A percentile compares a stretch with the other conserved stretches of the same genome.
These are phyloP conservation scores for Agelaius phoeniceus DNA, from an alignment of 2,113 vertebrate genomes.

Conservation along the genomic window DNA sequence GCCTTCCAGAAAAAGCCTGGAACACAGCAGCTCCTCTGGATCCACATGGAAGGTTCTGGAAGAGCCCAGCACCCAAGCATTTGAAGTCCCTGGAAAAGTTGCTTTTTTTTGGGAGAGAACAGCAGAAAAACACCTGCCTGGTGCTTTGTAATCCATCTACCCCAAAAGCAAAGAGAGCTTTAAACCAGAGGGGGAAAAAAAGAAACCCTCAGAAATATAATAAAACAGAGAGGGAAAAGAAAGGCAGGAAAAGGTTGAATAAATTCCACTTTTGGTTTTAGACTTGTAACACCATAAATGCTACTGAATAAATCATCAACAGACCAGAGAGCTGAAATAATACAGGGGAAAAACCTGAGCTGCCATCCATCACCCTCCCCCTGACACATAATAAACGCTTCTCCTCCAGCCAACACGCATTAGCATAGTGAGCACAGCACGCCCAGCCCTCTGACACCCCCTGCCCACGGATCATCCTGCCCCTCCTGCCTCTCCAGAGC, in stretches of 20 bases:
- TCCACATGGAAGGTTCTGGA: background rate
- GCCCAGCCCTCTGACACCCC: background rate
- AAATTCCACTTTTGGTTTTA: conserved; percentile 51
- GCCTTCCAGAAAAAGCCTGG: background rate
- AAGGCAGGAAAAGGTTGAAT: conserved; percentile 33
- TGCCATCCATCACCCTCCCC: conserved; percentile 31
- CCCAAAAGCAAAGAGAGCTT: background rate
- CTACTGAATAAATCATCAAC: conserved; percentile 37
- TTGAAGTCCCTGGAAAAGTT: background rate
- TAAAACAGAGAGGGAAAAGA: background rate
- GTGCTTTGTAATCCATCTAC: background rate
- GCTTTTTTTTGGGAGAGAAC: background rate
- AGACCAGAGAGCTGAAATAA: conserved; percentile 39
- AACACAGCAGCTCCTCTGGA: background rate
- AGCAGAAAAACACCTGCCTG: background rate
- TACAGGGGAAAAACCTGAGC: background rate
- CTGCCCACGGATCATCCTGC: conserved; percentile 4
- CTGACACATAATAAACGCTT: conserved; percentile 25
- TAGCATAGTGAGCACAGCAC: background rate
- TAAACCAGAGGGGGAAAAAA: background rate
- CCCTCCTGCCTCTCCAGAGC: background rate
- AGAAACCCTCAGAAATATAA: background rate
- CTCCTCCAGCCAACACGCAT: background rate
- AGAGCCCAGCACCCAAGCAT: background rate
- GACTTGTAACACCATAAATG: conserved; percentile 15